phyloP scores from a whole-genome alignment of 2,888 invertebrate species.

The Epirrhoe tristata region DNA sequence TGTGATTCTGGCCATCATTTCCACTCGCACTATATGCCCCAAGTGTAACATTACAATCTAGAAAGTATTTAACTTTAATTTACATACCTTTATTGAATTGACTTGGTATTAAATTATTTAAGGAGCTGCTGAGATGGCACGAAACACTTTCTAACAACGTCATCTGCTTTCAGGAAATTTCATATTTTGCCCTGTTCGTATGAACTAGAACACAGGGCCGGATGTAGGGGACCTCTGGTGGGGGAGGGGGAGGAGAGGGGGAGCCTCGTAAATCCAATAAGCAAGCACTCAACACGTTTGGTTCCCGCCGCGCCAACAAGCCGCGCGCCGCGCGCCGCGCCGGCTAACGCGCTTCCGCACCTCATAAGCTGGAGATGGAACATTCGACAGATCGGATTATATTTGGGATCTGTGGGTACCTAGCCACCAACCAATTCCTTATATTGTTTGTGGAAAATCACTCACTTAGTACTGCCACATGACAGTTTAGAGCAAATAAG shows the following conservation, averaged over 20 bases:
- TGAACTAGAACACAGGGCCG: slow-evolving; percentile 23
- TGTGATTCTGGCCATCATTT: neutral
- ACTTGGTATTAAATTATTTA: neutral
- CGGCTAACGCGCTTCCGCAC: slow-evolving; percentile 44
- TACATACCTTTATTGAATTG: too few species aligned
- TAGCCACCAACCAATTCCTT: neutral
- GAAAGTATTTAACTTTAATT: too few species aligned
- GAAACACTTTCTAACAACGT: neutral
- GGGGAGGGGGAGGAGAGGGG: slow-evolving; percentile 9
- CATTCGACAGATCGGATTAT: slow-evolving; percentile 13
- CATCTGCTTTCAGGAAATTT: slow-evolving; percentile 3
- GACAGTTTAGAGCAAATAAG: neutral
- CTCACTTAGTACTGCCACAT: neutral
- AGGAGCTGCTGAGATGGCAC: neutral
- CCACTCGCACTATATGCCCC: neutral
- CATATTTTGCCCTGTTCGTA: slow-evolving; percentile 16
- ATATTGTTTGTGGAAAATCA: neutral
- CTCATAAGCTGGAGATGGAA: slow-evolving; percentile 29
- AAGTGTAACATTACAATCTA: too few species aligned
- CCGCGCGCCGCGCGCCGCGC: slow-evolving; percentile 26
- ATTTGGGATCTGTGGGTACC: slow-evolving; percentile 11
- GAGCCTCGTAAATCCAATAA: slow-evolving; percentile 50
- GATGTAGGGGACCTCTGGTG: slow-evolving; percentile 1
- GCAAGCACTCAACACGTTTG: slow-evolving; percentile 48
- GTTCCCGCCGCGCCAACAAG: slow-evolving; percentile 35